Base-by-base conservation (phyloP, 2,797 vertebrate species). In the Caiman crocodilus region DNA sequence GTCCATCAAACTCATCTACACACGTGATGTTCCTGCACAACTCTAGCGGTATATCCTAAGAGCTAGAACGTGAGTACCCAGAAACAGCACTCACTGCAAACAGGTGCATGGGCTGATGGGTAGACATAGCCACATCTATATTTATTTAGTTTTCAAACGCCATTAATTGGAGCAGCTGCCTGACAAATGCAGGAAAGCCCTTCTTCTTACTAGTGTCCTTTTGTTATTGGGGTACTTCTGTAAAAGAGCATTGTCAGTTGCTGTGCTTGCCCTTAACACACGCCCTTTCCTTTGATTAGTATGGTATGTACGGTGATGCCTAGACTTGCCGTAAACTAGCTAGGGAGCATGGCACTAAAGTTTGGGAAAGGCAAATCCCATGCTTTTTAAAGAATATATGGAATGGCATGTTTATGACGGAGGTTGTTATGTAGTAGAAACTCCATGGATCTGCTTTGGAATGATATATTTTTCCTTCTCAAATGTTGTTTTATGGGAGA, bases 301-400 rank as follows among this genome's bases (percentile, higher is more conserved):
- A 7, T 64, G 42, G 15, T 87, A 77, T 87, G 67, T 6, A 0
- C n/a, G 65, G 76, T 64, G 79, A 73, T 83, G 89, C 20, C 26
- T 75, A 30, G 85, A 75, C 84, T 79, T 14, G 87, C 1, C 9
- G 20, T 3, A 82, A 79, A 59, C 30, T 75, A 61, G 32, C 42
- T 76, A 59, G 20, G n/a, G 50, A 20, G 67, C 89, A 56, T 1
- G 12, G 84, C n/a, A 89, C 28, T 80, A 87, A 89, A 89, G 93
- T 90, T 84, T 84, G 88, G 82, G 84, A 84, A 83, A 87, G 87
- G 85, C 50, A 81, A 89, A 79, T 64, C 58, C 28, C 78, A 61
- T n/a, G 71, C 76, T 85, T 94, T 92, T 91, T 82, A 57, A 64
- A 87, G 67, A n/a, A 74, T 77, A 4, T 85, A 23, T 30, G 59